A percentile compares a stretch with the other conserved stretches of the same genome.
Evolutionary conservation across 2,797 vertebrate genomes (phyloP).

Genomic region (Enteromius fasciolatus): DNA sequence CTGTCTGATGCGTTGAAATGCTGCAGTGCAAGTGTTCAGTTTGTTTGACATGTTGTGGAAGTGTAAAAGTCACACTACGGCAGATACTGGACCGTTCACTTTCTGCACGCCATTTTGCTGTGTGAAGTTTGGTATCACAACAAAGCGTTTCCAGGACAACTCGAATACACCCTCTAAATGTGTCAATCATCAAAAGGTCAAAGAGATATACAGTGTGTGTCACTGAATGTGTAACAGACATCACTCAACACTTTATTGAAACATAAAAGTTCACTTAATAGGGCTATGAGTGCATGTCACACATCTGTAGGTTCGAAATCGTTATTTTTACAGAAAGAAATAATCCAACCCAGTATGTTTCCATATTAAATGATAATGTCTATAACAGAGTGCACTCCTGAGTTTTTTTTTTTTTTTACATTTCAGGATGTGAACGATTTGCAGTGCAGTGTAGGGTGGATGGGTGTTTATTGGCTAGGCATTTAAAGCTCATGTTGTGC

Average conservation of each 20-base stretch:
- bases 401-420: not conserved
- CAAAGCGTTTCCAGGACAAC: slow-evolving; percentile 53
- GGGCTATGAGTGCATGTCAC: slow-evolving; percentile 1
- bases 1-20: slow-evolving; percentile 16
- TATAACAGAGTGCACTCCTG: not conserved
- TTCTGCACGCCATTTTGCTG: slow-evolving; percentile 48
- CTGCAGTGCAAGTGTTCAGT: slow-evolving; percentile 19
- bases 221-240: slow-evolving; percentile 9
- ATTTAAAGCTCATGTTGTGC: slow-evolving; percentile 20
- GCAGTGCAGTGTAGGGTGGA: not conserved
- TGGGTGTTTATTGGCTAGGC: slow-evolving; percentile 31
- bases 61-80: slow-evolving; percentile 45
- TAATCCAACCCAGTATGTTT: slow-evolving; percentile 2
- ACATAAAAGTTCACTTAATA: slow-evolving; percentile 14
- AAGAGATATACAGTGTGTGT: slow-evolving; percentile 34
- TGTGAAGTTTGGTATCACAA: slow-evolving; percentile 52
- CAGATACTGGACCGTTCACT: slow-evolving; percentile 40
- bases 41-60: slow-evolving; percentile 46
- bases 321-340: slow-evolving; percentile 23
- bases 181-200: slow-evolving; percentile 53
- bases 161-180: slow-evolving; percentile 47
- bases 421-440: slow-evolving; percentile 29
- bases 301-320: slow-evolving; percentile 7
- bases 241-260: slow-evolving; percentile 28
- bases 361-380: slow-evolving; percentile 40